Conservation (phyloP, 2,797 vertebrate species). For the Gymnocypris eckloni region DNA sequence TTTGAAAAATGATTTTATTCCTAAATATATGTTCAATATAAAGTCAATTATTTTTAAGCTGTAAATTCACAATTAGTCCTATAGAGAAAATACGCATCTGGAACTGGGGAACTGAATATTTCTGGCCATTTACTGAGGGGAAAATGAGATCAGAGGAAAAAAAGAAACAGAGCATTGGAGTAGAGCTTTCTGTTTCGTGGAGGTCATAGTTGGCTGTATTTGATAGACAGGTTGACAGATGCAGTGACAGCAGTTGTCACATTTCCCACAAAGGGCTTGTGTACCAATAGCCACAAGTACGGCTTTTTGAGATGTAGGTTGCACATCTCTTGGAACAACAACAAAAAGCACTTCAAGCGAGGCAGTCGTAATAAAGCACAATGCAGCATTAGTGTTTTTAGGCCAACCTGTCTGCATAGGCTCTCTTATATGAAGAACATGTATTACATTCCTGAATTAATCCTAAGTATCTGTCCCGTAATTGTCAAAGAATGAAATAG, state of each 20-base stretch:
- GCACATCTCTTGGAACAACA: background rate
- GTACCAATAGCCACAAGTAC: background rate
- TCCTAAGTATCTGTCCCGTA: background rate
- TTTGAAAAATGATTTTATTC: too few species aligned
- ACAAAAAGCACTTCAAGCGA: background rate
- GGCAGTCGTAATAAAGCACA: background rate
- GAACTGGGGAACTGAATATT: background rate
- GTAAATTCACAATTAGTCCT: too few species aligned
- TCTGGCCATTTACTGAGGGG: background rate
- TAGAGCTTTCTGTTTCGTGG: background rate
- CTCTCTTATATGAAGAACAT: background rate
- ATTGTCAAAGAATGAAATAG: background rate
- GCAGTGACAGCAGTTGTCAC: background rate
- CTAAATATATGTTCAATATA: too few species aligned
- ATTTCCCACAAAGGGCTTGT: background rate
- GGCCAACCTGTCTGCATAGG: background rate
- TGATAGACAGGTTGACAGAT: background rate
- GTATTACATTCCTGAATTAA: background rate
- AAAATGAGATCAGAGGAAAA: background rate
- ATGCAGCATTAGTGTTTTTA: background rate
- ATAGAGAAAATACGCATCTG: background rate
- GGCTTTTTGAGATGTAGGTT: background rate
- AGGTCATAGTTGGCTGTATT: background rate
- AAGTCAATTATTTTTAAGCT: too few species aligned
- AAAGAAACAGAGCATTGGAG: background rate